Evolutionary conservation across 2,888 invertebrate genomes (phyloP).

Genomic region (Andrena haemorrhoa): DNA sequence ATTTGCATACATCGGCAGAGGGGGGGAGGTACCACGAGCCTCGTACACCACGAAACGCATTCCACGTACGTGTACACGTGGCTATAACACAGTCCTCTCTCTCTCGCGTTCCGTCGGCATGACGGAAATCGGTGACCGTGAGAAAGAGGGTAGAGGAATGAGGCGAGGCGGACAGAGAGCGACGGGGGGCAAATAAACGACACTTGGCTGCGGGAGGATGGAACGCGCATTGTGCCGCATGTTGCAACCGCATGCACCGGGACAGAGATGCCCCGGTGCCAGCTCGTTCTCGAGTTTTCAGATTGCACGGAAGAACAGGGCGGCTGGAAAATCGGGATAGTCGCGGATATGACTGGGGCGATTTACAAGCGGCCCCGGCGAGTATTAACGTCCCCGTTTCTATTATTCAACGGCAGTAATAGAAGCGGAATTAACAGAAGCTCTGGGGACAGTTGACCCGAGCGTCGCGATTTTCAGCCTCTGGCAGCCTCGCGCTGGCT

Average conservation of each 20-base stretch:
- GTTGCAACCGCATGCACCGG: slow-evolving; percentile 29
- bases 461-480: neutral
- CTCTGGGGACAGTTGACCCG: neutral
- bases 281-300: slow-evolving; percentile 23
- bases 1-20: slow-evolving; percentile 69
- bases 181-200: slow-evolving; percentile 53
- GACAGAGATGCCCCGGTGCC: neutral
- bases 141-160: slow-evolving; percentile 35
- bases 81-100: slow-evolving; percentile 7
- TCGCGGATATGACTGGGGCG: slow-evolving; percentile 56
- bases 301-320: slow-evolving; percentile 41
- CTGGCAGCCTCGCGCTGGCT: too few relatives aligned
- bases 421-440: slow-evolving; percentile 12
- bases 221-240: slow-evolving; percentile 30
- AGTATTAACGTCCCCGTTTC: neutral
- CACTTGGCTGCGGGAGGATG: slow-evolving; percentile 43
- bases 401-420: slow-evolving; percentile 8
- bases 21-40: slow-evolving; percentile 20
- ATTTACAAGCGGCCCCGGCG: slow-evolving; percentile 43
- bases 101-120: slow-evolving; percentile 9
- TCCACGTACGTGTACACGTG: slow-evolving; percentile 24
- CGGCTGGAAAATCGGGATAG: slow-evolving; percentile 67
- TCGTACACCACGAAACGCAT: slow-evolving; percentile 25
- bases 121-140: slow-evolving; percentile 26
- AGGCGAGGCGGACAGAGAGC: slow-evolving; percentile 20